Evolutionary conservation across 1,140 invertebrate species (phyloP).

Genomic region (Camponotus floridanus): DNA sequence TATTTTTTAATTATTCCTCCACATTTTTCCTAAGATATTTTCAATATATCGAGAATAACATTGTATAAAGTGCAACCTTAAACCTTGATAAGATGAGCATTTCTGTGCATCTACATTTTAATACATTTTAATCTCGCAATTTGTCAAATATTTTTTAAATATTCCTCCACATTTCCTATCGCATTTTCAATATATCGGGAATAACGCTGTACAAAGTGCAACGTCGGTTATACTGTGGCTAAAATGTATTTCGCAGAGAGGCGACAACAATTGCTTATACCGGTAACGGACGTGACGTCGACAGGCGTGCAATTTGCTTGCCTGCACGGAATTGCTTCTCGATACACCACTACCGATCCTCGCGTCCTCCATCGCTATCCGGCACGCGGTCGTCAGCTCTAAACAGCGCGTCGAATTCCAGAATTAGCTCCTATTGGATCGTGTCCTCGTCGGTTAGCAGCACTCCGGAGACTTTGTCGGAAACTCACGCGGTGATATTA

Average conservation of each 20-base stretch:
- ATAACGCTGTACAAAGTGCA: background rate
- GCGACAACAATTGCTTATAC: conserved; percentile 77
- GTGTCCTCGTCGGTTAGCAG: conserved; percentile 28
- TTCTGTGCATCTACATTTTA: background rate
- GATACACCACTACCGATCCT: conserved; percentile 39
- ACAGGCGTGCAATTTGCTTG: conserved; percentile 77
- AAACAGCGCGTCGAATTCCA: conserved; percentile 60
- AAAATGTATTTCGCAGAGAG: conserved; percentile 71
- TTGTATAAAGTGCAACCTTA: background rate
- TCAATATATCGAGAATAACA: background rate
- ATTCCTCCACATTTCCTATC: background rate
- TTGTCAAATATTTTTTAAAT: background rate
- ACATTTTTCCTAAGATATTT: background rate
- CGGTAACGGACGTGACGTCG: conserved; percentile 78
- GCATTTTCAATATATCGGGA: background rate
- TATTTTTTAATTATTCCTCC: background rate
- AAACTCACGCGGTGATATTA: conserved; percentile 59
- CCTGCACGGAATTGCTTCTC: conserved; percentile 72
- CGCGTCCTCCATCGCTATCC: conserved; percentile 47
- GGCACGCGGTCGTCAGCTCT: conserved; percentile 30
- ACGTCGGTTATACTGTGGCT: conserved; percentile 3
- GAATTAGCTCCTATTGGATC: conserved; percentile 69
- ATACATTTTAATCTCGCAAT: background rate
- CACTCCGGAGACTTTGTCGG: conserved; percentile 14
- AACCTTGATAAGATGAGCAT: background rate